Conservation (phyloP, 2,888 invertebrate genomes). For the Nomada lathburiana region DNA sequence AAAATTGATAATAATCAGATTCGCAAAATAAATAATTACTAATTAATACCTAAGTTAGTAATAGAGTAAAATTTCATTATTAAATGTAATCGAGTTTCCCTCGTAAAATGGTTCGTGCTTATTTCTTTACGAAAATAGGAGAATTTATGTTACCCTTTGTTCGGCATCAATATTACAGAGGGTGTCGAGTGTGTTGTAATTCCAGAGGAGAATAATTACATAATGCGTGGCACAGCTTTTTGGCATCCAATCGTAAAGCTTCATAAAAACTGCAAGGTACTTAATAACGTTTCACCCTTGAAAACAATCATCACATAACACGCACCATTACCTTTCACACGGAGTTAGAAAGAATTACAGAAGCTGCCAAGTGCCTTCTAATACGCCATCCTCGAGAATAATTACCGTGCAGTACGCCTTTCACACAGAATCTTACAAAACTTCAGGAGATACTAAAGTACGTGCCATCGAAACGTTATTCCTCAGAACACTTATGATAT, state of each 20-base stretch:
- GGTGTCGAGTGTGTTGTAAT: neutral
- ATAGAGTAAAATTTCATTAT: no score
- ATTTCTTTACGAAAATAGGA: no score
- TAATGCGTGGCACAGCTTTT: neutral
- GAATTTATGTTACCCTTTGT: neutral
- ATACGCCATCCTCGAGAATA: neutral
- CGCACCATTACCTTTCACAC: constrained; percentile 11
- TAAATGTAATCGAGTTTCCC: no score
- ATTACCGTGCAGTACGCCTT: constrained; percentile 8
- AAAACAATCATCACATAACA: constrained; percentile 15
- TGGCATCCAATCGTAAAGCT: neutral
- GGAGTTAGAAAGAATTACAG: constrained; percentile 4
- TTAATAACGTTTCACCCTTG: constrained; percentile 2
- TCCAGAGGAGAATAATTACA: neutral
- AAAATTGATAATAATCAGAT: no score
- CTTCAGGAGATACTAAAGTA: neutral
- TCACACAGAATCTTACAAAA: constrained; percentile 14
- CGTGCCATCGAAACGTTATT: neutral
- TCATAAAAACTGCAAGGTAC: neutral
- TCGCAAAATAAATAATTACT: no score
- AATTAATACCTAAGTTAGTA: no score
- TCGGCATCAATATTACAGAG: neutral
- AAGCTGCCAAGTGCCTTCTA: constrained; percentile 15
- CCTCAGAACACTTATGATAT: neutral
- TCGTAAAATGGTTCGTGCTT: no score